phyloP scores from a whole-genome alignment of 2,113 vertebrate species.

The Scalopus aquaticus region DNA sequence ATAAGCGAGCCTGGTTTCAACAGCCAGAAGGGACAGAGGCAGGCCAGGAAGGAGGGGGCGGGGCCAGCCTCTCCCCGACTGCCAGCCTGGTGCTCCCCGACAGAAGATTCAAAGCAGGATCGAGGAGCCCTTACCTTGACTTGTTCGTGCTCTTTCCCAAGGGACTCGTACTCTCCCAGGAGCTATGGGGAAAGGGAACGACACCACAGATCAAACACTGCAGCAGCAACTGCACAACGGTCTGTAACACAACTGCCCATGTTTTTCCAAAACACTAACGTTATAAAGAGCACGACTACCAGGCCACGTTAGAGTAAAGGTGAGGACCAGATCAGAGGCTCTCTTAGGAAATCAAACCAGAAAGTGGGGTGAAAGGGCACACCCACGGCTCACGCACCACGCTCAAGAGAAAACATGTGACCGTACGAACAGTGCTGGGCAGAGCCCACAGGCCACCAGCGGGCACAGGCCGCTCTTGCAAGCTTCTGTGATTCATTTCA shows the following conservation, averaged over 20 bases:
- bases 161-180: slow-evolving; percentile 92
- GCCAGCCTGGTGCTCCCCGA: neutral
- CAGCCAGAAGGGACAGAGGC: neutral
- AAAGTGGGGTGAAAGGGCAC: too few species aligned
- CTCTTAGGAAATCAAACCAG: too few species aligned
- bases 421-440: too few species aligned
- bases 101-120: neutral
- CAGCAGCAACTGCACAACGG: neutral
- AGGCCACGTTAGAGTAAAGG: neutral
- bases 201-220: slow-evolving; percentile 4
- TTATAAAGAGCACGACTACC: neutral
- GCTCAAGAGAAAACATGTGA: too few species aligned
- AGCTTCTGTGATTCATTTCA: neutral
- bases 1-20: too few species aligned
- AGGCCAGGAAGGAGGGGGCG: neutral
- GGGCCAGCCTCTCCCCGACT: neutral
- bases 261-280: neutral
- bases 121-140: slow-evolving; percentile 88
- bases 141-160: slow-evolving; percentile 92
- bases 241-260: neutral
- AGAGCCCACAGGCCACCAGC: too few species aligned
- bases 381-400: too few species aligned
- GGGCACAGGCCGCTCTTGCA: neutral
- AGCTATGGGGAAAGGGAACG: slow-evolving; percentile 86
- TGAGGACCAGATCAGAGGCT: neutral